Conservation (phyloP, 2,797 vertebrate species). For the Nasua narica region DNA sequence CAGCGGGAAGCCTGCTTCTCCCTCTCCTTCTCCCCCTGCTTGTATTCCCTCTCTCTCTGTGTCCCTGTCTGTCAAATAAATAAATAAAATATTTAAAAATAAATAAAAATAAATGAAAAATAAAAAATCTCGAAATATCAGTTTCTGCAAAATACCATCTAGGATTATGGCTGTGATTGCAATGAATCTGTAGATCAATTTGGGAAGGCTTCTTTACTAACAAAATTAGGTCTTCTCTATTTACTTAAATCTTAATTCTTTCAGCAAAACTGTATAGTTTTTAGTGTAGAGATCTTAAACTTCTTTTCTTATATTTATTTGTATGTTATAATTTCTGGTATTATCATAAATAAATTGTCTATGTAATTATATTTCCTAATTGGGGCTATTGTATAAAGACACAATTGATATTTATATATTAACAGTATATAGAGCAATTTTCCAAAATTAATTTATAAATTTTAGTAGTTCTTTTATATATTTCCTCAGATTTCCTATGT, state of each 20-base stretch:
- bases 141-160: background rate
- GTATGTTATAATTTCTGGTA: background rate
- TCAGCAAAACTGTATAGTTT: background rate
- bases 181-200: background rate
- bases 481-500: background rate
- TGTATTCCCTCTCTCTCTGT: no score
- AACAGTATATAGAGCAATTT: background rate
- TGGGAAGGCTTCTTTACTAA: background rate
- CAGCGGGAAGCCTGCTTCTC: no score
- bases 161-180: background rate
- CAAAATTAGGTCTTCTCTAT: background rate
- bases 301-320: background rate
- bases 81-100: no score
- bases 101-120: no score
- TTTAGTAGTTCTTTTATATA: background rate
- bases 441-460: background rate
- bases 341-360: background rate
- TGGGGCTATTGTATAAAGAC: no score
- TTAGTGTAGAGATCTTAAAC: background rate
- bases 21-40: no score
- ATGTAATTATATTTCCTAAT: background rate
- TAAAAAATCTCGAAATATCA: background rate
- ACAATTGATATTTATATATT: background rate
- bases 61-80: no score
- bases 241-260: background rate